Evolutionary conservation across 2,797 vertebrate genomes (phyloP), one percentile per base, ranked within the genome.

Genomic region (Danio albolineatus): DNA sequence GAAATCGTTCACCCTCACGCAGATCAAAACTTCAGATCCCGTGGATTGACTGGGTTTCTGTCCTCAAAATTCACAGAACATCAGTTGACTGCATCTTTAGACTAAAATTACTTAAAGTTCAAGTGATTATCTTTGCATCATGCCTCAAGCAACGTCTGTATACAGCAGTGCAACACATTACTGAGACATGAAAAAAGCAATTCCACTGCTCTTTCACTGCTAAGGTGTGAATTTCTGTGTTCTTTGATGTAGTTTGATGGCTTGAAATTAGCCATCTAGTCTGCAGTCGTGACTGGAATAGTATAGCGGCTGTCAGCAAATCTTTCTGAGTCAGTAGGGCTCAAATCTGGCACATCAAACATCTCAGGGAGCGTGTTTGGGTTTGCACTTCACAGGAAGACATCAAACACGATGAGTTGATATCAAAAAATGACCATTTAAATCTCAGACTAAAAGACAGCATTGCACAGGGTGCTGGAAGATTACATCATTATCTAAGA

Each of bases 321-420:
- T 84, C 85, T 67, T 83, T 82, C 83, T 54, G 66, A 78, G 75
- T 62, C 85, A 73, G 48, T 76, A 78, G 0, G 57, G 66, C 89
- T 91, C 86, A 91, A 89, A 93, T 92, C 90, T 91, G 81, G 72
- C 66, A 91, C 91, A 92, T 94, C 91, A 94, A 91, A 92, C 72
- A 44, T 89, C 89, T 86, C 85, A 64, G 56, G 64, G 83, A 74
- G 14, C 59, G 82, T 44, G 41, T 70, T 66, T 67, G 61, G 88
- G 89, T 88, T 86, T 78, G 38, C 14, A 19, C 75, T 76, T 80
- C 80, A 77, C 75, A 48, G 36, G 82, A 83, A 83, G 17, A 89
- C 88, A 90, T 93, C 90, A 92, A 93, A 92, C 87, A 83, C 19
- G 53, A 21, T 13, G 43, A 64, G 81, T 19, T 53, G 41, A 54